Percentiles rank a stretch among this genome's conserved stretches.
phyloP scores from a whole-genome alignment of 2,797 vertebrate genomes.

The Helicolenus hilgendorfi region DNA sequence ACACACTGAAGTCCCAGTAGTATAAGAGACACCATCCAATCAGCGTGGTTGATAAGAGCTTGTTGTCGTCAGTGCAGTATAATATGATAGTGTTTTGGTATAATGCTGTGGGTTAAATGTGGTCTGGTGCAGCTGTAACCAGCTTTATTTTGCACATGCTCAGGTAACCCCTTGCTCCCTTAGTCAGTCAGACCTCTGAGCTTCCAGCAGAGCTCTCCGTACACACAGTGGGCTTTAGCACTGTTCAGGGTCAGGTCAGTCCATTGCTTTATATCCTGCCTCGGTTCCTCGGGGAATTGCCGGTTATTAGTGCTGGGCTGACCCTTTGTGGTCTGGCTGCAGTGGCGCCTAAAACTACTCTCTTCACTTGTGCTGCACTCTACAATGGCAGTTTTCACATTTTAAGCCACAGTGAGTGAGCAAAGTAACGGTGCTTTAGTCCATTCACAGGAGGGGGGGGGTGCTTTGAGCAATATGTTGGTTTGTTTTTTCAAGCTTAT shows the following conservation, averaged over 20 bases:
- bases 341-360: background rate
- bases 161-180: conserved; percentile 7
- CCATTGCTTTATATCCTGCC: conserved; percentile 18
- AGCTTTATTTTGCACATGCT: background rate
- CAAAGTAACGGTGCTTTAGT: too few species aligned
- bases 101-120: background rate
- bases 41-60: too few species aligned
- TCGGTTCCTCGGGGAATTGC: background rate
- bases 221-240: background rate
- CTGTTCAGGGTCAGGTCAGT: conserved; percentile 12
- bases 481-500: background rate
- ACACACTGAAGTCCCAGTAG: background rate
- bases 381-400: background rate
- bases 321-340: conserved; percentile 18
- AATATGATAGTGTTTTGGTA: background rate
- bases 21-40: background rate
- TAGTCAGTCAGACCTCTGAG: background rate
- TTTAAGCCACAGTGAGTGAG: too few species aligned
- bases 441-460: too few species aligned
- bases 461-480: background rate
- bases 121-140: background rate
- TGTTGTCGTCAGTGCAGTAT: background rate
- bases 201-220: conserved; percentile 13
- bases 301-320: conserved; percentile 25
- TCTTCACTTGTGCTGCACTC: background rate